Evolutionary conservation across 2,113 vertebrate genomes (phyloP).

Genomic region (Salminus brasiliensis): DNA sequence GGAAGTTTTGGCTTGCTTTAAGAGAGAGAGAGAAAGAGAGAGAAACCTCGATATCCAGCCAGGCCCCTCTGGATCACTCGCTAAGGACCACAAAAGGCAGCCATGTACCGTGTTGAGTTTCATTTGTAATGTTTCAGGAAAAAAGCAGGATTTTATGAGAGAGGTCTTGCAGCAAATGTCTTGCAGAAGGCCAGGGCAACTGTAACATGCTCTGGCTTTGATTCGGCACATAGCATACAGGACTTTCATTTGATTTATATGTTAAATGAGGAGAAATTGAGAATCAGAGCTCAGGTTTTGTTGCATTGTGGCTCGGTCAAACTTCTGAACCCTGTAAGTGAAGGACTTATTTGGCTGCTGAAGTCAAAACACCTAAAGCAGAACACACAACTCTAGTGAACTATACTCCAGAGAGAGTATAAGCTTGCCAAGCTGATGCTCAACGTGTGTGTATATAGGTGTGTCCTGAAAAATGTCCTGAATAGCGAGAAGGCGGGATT

Average conservation of each 20-base stretch:
- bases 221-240: not conserved
- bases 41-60: constrained; percentile 3
- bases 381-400: not conserved
- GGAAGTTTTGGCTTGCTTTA: constrained; percentile 1
- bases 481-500: not conserved
- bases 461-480: not conserved
- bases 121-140: constrained; percentile 36
- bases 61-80: constrained; percentile 14
- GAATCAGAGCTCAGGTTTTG: not conserved
- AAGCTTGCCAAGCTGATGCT: not conserved
- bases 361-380: constrained; percentile 10
- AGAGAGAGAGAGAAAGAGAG: not conserved
- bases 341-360: not conserved
- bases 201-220: constrained; percentile 6
- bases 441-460: not conserved
- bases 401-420: not conserved
- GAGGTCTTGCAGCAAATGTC: constrained; percentile 14
- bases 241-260: not conserved
- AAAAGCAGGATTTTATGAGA: constrained; percentile 31
- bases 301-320: constrained; percentile 9
- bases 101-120: constrained; percentile 34
- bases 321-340: constrained; percentile 3
- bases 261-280: constrained; percentile 2
- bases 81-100: constrained; percentile 18
- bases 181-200: not conserved